phyloP scores from a whole-genome alignment of 1,140 invertebrate genomes.

The Planococcus citri region DNA sequence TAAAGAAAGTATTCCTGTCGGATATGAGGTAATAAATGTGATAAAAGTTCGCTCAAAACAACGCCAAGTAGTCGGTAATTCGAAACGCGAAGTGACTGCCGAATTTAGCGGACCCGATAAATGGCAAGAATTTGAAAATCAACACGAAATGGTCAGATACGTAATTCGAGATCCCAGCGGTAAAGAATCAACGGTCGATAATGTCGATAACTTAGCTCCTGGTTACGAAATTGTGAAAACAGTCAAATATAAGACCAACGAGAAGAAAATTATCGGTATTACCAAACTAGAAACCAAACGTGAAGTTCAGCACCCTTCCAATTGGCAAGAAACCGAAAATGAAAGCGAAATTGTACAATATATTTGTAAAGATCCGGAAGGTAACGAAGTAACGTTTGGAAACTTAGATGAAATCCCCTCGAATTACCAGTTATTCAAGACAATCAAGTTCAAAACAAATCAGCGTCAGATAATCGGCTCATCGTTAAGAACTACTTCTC shows the following conservation, averaged over 20 bases:
- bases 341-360: background rate
- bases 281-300: background rate
- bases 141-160: background rate
- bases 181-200: background rate
- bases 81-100: background rate
- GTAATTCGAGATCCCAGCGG: background rate
- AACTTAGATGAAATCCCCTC: background rate
- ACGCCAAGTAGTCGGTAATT: background rate
- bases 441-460: background rate
- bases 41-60: background rate
- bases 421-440: background rate
- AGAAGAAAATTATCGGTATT: background rate
- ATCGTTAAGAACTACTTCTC: background rate
- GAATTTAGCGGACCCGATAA: background rate
- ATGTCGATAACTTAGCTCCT: background rate
- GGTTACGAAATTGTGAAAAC: background rate
- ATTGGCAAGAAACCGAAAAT: background rate
- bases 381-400: background rate
- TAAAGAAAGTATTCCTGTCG: background rate
- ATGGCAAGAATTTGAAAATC: background rate
- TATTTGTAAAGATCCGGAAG: background rate
- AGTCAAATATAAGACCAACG: background rate
- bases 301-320: background rate
- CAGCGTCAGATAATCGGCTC: background rate
- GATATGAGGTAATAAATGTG: background rate